These are phyloP conservation scores for Indri indri DNA, from an alignment of 2,113 vertebrate species.

Conservation along the genomic window DNA sequence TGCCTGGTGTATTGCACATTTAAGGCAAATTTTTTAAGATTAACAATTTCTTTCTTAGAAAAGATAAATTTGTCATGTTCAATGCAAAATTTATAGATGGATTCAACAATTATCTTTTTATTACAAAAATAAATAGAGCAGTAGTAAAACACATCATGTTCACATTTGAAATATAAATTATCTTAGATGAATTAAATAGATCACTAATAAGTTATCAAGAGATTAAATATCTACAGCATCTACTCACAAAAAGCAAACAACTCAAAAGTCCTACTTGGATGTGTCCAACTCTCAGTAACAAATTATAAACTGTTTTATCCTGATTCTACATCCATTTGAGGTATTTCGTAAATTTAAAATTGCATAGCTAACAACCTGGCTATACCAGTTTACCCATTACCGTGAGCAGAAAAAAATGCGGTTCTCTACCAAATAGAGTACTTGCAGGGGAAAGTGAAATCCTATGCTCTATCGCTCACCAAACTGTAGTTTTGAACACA, in stretches of 20 bases:
- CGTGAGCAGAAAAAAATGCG: neutral
- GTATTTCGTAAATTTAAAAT: conserved; percentile 17
- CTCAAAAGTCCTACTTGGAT: neutral
- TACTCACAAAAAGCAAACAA: neutral
- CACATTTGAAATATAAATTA: conserved; percentile 2
- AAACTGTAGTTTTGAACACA: neutral
- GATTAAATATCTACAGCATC: neutral
- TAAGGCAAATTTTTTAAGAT: neutral
- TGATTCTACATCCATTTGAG: neutral
- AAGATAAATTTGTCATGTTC: neutral
- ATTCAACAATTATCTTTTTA: neutral
- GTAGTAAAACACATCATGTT: neutral
- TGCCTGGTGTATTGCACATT: neutral
- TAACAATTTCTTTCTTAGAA: neutral
- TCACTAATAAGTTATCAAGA: neutral
- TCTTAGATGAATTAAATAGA: neutral
- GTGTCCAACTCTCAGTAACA: neutral
- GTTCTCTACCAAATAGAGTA: neutral
- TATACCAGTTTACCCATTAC: neutral
- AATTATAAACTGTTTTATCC: neutral
- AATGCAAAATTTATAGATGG: neutral
- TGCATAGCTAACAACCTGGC: neutral
- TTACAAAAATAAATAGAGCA: neutral
- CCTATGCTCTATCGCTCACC: neutral
- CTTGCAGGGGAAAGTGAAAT: neutral